These are phyloP conservation scores for Harpegnathos saltator DNA, from an alignment of 1,140 invertebrate species.

Conservation along the genomic window DNA sequence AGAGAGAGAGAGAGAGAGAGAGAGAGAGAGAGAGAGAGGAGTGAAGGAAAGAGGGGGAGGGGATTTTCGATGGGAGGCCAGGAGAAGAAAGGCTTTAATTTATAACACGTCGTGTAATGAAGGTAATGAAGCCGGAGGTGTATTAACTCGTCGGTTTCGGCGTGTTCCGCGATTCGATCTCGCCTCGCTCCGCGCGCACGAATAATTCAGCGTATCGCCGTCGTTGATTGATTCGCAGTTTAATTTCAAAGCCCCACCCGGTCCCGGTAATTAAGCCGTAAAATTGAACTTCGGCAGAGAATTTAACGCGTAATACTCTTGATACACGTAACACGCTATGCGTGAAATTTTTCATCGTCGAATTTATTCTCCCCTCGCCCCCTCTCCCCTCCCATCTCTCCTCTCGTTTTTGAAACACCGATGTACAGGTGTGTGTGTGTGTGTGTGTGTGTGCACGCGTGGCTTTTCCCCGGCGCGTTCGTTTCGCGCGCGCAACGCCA, in stretches of 20 bases:
- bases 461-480: background rate
- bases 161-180: conserved; percentile 49
- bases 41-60: background rate
- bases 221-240: conserved; percentile 56
- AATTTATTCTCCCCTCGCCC: conserved; percentile 8
- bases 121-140: conserved; percentile 50
- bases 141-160: conserved; percentile 54
- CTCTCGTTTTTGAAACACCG: background rate
- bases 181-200: conserved; percentile 35
- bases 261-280: conserved; percentile 55
- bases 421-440: no score
- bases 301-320: conserved; percentile 32
- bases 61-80: background rate
- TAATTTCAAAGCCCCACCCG: conserved; percentile 50
- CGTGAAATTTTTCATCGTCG: conserved; percentile 37
- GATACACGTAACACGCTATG: conserved; percentile 7
- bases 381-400: background rate
- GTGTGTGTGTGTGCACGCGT: no score
- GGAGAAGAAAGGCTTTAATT: conserved; percentile 45
- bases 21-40: background rate
- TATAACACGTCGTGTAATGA: conserved; percentile 34
- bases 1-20: no score
- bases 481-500: background rate
- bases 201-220: conserved; percentile 46
- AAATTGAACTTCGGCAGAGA: conserved; percentile 51